Percentiles rank a stretch among this genome's conserved stretches.
These are phyloP conservation scores for Callitettix versicolor DNA, from an alignment of 1,140 invertebrate genomes.

Conservation along the genomic window DNA sequence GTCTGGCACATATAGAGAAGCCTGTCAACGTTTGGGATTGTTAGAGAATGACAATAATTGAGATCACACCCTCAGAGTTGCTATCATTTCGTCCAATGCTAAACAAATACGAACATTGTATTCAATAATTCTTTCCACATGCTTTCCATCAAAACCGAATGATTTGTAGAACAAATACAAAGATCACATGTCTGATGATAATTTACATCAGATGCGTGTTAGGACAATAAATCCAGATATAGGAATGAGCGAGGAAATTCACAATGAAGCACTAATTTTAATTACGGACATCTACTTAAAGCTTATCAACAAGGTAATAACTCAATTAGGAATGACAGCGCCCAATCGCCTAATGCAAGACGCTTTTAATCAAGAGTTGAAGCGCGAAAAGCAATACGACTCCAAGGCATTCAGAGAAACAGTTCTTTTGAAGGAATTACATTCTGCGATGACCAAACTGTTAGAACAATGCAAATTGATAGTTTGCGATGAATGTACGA, in stretches of 20 bases:
- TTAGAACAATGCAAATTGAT: constrained; percentile 28
- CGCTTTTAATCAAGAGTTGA: neutral
- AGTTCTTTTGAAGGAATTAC: neutral
- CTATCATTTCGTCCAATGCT: constrained; percentile 26
- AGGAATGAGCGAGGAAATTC: constrained; percentile 24
- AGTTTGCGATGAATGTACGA: constrained; percentile 33
- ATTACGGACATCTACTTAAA: constrained; percentile 32
- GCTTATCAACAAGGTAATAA: constrained; percentile 20
- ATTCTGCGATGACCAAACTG: constrained; percentile 22
- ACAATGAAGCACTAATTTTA: constrained; percentile 30
- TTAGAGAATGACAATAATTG: constrained; percentile 28
- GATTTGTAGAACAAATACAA: constrained; percentile 31
- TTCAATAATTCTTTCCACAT: constrained; percentile 31
- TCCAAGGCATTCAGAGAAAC: neutral
- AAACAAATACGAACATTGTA: constrained; percentile 35
- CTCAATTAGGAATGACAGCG: constrained; percentile 13
- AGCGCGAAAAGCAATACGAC: neutral
- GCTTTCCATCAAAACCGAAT: constrained; percentile 26
- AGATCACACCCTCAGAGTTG: constrained; percentile 28
- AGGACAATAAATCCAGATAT: constrained; percentile 18
- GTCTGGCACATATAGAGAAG: constrained; percentile 31
- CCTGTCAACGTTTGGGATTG: constrained; percentile 30
- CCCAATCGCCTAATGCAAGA: neutral
- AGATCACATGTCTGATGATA: constrained; percentile 29
- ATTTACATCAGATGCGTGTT: constrained; percentile 22